phyloP scores from a whole-genome alignment of 2,888 invertebrate species.

The Ochropleura plecta region DNA sequence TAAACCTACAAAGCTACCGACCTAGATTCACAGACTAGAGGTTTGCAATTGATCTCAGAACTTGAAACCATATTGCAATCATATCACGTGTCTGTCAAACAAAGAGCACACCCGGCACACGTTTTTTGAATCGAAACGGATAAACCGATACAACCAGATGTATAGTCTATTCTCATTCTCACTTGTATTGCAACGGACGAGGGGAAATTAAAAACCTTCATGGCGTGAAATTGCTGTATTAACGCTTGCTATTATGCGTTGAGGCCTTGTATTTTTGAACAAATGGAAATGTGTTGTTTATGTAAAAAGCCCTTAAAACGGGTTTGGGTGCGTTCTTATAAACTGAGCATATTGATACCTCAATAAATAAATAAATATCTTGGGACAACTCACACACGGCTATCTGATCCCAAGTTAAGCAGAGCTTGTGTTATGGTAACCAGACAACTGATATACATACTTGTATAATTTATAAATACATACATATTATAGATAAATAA shows the following conservation, averaged over 20 bases:
- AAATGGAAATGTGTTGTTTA: slow-evolving; percentile 1
- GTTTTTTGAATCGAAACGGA: slow-evolving; percentile 20
- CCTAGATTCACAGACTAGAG: slow-evolving; percentile 34
- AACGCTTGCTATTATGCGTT: slow-evolving; percentile 15
- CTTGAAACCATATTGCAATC: slow-evolving; percentile 45
- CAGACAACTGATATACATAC: too few species aligned
- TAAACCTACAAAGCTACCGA: slow-evolving; percentile 16
- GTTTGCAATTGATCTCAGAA: slow-evolving; percentile 35
- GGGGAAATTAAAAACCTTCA: slow-evolving; percentile 44
- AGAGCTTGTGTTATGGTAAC: too few species aligned
- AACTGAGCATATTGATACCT: neutral
- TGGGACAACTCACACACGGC: too few species aligned
- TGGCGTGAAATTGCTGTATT: slow-evolving; percentile 38
- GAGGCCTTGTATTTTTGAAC: slow-evolving; percentile 12
- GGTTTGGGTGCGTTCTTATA: neutral
- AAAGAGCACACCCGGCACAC: neutral
- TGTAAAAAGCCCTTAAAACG: neutral
- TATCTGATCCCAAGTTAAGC: too few species aligned
- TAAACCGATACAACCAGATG: slow-evolving; percentile 9
- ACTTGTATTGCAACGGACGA: slow-evolving; percentile 15
- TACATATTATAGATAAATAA: too few species aligned
- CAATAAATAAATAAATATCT: too few species aligned
- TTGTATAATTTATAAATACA: too few species aligned
- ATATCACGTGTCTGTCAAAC: slow-evolving; percentile 33
- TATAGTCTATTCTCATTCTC: slow-evolving; percentile 21